Conservation (phyloP, 2,888 invertebrate species). For the Ormyrus rosae region DNA sequence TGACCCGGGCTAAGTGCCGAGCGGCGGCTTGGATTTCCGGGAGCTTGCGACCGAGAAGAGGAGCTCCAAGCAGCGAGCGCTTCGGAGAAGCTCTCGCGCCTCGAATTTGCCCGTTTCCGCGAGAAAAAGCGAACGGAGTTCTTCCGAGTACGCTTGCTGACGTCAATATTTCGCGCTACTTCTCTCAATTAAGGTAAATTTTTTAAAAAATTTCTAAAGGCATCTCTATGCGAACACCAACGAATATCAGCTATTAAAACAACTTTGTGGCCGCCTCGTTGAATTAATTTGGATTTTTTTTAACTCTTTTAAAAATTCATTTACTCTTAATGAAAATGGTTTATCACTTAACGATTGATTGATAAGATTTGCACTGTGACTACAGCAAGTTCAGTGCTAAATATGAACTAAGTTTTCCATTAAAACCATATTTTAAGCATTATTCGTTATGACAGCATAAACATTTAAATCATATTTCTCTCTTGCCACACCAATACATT, state of each 20-base stretch:
- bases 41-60: too few species aligned
- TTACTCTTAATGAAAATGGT: slow-evolving; percentile 40
- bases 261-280: slow-evolving; percentile 50
- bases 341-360: too few species aligned
- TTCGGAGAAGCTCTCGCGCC: too few species aligned
- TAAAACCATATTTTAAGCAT: slow-evolving; percentile 56
- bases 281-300: slow-evolving; percentile 51
- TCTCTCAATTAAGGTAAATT: slow-evolving; percentile 50
- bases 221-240: slow-evolving; percentile 57
- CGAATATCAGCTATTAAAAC: slow-evolving; percentile 52
- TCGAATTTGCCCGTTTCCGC: too few species aligned
- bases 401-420: slow-evolving; percentile 43
- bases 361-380: background rate
- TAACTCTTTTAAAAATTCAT: slow-evolving; percentile 54
- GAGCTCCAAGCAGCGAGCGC: too few species aligned
- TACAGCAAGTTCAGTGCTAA: background rate
- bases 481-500: background rate
- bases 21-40: too few species aligned
- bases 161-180: background rate
- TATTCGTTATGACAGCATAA: slow-evolving; percentile 61
- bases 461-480: slow-evolving; percentile 38
- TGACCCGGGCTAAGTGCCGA: too few species aligned
- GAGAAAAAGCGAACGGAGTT: too few species aligned
- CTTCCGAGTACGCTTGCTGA: too few species aligned
- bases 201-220: slow-evolving; percentile 31